phyloP scores from a whole-genome alignment of 2,113 vertebrate species.

The Mormoops blainvillei region DNA sequence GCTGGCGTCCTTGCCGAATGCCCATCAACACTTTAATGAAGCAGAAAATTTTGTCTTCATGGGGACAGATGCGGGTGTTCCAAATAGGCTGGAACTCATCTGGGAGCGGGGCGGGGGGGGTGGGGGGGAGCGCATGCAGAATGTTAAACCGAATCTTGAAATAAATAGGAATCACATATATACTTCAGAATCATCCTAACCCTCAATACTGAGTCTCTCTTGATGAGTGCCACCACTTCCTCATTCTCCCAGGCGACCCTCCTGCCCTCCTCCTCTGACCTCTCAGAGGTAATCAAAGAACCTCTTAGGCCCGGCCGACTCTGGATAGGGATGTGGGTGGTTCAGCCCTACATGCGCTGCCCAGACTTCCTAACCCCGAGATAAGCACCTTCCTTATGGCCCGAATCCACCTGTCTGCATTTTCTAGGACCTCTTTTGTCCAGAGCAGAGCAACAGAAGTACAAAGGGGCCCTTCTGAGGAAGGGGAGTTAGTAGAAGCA shows the following conservation, averaged over 20 bases:
- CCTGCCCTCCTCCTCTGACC: background rate
- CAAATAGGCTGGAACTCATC: background rate
- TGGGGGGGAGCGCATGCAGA: background rate
- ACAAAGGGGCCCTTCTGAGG: rapidly evolving
- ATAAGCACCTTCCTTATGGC: background rate
- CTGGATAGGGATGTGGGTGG: background rate
- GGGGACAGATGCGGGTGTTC: background rate
- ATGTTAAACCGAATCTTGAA: background rate
- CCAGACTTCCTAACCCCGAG: conserved; percentile 19
- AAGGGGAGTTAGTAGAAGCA: conserved; percentile 5
- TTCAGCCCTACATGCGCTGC: background rate
- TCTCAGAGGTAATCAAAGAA: background rate
- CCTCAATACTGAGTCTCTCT: background rate
- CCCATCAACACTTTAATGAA: background rate
- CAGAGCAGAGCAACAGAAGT: background rate
- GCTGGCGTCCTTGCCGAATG: background rate
- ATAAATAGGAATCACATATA: background rate
- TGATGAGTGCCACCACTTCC: background rate
- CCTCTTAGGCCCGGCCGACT: background rate
- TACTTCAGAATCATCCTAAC: background rate
- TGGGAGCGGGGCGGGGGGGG: too few relatives aligned
- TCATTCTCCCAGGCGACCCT: background rate
- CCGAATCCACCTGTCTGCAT: background rate
- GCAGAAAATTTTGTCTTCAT: background rate
- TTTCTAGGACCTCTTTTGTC: background rate